Base-by-base conservation (phyloP, 2,113 vertebrate species). In the Serilophus lunatus region DNA sequence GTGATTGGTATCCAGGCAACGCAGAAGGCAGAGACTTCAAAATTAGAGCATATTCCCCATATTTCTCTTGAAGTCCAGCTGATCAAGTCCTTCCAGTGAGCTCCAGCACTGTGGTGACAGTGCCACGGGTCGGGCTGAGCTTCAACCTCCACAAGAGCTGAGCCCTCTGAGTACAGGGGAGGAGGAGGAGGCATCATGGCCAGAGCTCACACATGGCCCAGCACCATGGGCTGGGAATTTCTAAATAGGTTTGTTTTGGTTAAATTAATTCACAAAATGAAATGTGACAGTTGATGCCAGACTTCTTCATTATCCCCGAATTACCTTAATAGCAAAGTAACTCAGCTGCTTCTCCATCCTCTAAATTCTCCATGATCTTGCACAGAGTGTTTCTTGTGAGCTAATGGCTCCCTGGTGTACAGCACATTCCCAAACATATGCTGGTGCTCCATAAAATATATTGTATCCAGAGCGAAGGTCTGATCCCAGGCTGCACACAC, bases 1-100 rank as follows among this genome's bases (percentile, higher is more conserved):
- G 31, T 57, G 79, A n/a, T 47, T 0, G 49, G 92, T 95, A 92
- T 94, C 93, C 92, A 96, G 75, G 96, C 95, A 96, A 90, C 95
- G 5, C 50, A 42, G 53, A 33, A 78, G 64, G 33, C 45, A 53
- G 60, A 35, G 83, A 36, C 69, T 69, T 51, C 72, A 50, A 17
- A 94, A 81, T 57, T 38, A 53, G 59, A 74, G 70, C 8, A 0
- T 23, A 33, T 60, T 88, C 51, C 72, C 69, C 29, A 1, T n/a
- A 40, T 60, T 77, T 18, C 71, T 71, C 9, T 18, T 12, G 36
- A 4, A 50, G 51, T 31, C 69, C 65, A 19, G 92, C 51, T 40
- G 65, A 44, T 4, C 3, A 5, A 26, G 36, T 8, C 56, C 38
- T 66, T 7, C 10, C 56, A 68, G 86, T 6, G 11, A 63, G 79